Evolutionary conservation across 1,140 invertebrate species (phyloP), one percentile per base, ranked within the genome.

Genomic region (Lepidurus couesii): DNA sequence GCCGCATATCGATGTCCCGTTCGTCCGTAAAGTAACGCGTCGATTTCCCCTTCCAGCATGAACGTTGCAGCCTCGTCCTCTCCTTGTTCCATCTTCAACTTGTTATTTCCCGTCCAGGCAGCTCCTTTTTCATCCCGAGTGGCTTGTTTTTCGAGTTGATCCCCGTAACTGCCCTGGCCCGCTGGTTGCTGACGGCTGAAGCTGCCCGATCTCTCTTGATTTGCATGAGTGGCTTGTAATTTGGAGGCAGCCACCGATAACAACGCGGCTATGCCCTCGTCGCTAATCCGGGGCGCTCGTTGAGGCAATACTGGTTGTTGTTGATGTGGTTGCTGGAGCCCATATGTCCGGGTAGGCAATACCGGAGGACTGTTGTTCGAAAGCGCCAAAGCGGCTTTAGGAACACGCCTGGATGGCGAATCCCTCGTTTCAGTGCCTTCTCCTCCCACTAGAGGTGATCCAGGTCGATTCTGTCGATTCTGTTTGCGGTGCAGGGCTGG

Each of bases 11-110:
- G 53, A n/a, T 65, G 53, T 65, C 53, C 21, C 4, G 80, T 80
- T 21, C 79, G 78, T 26, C 84, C 84, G 79, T 84, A 84, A 16
- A 85, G 77, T 13, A 85, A 80, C 2, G 81, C 81, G 79, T 85
- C 85, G 24, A 85, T 85, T 76, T 85, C 84, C 78, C 83, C 83
- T 77, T 85, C 84, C 24, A 84, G 74, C 24, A 82, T 74, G n/a
- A 81, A 42, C n/a, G 82, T 80, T 47, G 80, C 79, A 34, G 78
- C 79, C 34, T 73, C 10, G 42, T 24, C 34, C 26, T 78, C 78
- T 24, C 44, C 74, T 10, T 73, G 75, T 76, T 76, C 75, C 75
- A 76, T 76, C 75, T 76, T 76, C 21, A 47, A 44, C 75, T 47
- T 81, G 53, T 81, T 77, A 26, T 80, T 80, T 75, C 78, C 79